phyloP scores from a whole-genome alignment of 2,888 invertebrate genomes.

The Lasioglossum leucozonium region DNA sequence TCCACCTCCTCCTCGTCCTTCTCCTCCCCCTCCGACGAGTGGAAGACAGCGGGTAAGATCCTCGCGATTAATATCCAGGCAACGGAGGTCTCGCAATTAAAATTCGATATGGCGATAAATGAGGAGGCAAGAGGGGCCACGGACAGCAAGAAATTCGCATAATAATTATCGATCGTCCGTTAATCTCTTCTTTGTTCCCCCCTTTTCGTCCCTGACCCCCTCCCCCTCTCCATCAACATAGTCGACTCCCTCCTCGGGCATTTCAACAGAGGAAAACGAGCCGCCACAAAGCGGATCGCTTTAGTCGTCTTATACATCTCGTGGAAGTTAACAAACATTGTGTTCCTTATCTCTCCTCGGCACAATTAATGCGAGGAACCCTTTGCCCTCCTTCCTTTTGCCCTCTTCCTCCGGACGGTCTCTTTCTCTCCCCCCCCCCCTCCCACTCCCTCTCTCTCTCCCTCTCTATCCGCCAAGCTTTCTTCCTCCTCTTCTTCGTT shows the following conservation, averaged over 20 bases:
- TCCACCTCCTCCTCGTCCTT: neutral
- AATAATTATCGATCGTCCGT: constrained; percentile 76
- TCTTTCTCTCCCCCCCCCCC: neutral
- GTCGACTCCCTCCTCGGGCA: constrained; percentile 26
- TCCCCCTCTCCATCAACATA: neutral
- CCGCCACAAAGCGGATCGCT: constrained; percentile 76
- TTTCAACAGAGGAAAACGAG: constrained; percentile 68
- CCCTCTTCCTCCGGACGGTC: constrained; percentile 14
- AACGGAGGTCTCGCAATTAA: constrained; percentile 44
- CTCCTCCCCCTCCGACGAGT: no score
- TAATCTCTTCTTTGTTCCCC: constrained; percentile 78
- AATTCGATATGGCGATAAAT: constrained; percentile 56
- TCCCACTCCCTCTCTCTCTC: no score
- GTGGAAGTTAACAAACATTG: constrained; percentile 81
- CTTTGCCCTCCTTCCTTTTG: constrained; percentile 65
- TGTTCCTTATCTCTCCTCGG: constrained; percentile 80
- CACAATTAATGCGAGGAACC: constrained; percentile 81
- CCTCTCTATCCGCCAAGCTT: constrained; percentile 36
- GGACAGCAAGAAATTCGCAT: constrained; percentile 69
- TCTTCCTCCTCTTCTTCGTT: constrained; percentile 48
- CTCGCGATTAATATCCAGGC: constrained; percentile 41
- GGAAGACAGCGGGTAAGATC: constrained; percentile 6
- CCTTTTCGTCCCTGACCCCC: neutral
- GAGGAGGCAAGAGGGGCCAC: constrained; percentile 19
- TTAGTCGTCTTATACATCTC: constrained; percentile 76